Evolutionary conservation across 1,140 invertebrate species (phyloP).

Genomic region (Eciton burchellii): DNA sequence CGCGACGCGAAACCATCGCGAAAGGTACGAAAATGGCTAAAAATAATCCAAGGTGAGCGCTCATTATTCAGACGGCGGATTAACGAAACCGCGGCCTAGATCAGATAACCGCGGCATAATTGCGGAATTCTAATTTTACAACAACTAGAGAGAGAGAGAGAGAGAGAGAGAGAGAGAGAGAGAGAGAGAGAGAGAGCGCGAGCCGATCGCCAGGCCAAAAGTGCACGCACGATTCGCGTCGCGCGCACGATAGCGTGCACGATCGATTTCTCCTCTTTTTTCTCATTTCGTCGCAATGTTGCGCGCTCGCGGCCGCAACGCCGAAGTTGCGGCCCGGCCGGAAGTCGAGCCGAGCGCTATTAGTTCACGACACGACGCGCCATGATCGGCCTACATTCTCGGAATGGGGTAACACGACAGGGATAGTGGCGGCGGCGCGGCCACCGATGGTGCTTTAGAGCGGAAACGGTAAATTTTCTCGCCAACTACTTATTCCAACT

Average conservation of each 20-base stretch:
- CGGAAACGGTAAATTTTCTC: conserved; percentile 75
- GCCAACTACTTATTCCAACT: conserved; percentile 63
- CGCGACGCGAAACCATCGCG: not conserved
- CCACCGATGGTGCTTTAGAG: conserved; percentile 51
- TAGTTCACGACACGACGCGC: conserved; percentile 63
- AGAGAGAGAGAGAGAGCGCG: no score
- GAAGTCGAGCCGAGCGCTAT: conserved; percentile 74
- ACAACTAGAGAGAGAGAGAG: no score
- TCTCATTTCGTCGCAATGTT: conserved; percentile 43
- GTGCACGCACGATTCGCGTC: not conserved
- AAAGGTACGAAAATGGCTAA: not conserved
- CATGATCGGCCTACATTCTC: conserved; percentile 65
- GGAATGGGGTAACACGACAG: conserved; percentile 48
- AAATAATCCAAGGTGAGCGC: conserved; percentile 18
- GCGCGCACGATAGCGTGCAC: conserved; percentile 28
- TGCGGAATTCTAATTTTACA: conserved; percentile 54
- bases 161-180: no score
- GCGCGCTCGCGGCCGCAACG: conserved; percentile 31
- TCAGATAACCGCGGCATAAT: conserved; percentile 61
- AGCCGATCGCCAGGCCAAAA: not conserved
- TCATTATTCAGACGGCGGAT: conserved; percentile 25
- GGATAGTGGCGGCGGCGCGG: conserved; percentile 16
- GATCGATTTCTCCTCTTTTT: not conserved
- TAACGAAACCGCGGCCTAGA: conserved; percentile 33
- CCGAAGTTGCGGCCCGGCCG: conserved; percentile 45